Conservation (phyloP, 64 coral and sea anemone genomes). For the Stylophora pistillata region DNA sequence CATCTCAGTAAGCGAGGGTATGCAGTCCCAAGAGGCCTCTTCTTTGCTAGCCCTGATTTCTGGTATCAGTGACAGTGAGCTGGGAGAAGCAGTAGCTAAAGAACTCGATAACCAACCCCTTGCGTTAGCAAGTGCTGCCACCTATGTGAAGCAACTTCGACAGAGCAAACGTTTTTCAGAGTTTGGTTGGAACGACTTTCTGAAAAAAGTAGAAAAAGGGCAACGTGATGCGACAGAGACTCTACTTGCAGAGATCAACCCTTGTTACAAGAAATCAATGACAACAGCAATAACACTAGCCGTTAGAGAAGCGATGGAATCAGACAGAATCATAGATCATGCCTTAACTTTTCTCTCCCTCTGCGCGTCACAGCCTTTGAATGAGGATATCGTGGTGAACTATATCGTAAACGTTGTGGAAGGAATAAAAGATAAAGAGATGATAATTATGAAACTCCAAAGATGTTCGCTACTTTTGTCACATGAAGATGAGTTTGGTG, state of each 20-base stretch:
- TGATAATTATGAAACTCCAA: conserved; percentile 17
- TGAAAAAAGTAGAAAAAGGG: neutral
- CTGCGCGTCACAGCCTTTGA: neutral
- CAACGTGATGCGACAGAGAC: no score
- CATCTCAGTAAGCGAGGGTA: conserved; percentile 30
- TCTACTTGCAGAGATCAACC: neutral
- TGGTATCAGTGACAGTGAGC: neutral
- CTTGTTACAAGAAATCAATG: conserved; percentile 19
- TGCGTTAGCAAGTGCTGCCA: conserved; percentile 39
- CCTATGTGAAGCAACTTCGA: no score
- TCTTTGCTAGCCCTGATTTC: conserved; percentile 25
- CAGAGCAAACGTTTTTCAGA: neutral
- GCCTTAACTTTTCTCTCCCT: conserved; percentile 12
- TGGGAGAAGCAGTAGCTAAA: neutral
- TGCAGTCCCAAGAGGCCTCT: conserved; percentile 17
- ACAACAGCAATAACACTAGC: conserved; percentile 1
- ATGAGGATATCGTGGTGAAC: neutral
- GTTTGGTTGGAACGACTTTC: neutral
- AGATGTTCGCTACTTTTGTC: conserved; percentile 18
- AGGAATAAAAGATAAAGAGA: conserved; percentile 26
- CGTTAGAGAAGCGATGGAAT: neutral
- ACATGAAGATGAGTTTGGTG: neutral
- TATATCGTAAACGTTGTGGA: conserved; percentile 6
- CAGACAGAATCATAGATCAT: conserved; percentile 20
- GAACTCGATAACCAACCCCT: conserved; percentile 51